A percentile compares a stretch with the other conserved stretches of the same genome.
These are phyloP conservation scores for Agriopis aurantiaria DNA, from an alignment of 2,888 invertebrate species.

Conservation along the genomic window DNA sequence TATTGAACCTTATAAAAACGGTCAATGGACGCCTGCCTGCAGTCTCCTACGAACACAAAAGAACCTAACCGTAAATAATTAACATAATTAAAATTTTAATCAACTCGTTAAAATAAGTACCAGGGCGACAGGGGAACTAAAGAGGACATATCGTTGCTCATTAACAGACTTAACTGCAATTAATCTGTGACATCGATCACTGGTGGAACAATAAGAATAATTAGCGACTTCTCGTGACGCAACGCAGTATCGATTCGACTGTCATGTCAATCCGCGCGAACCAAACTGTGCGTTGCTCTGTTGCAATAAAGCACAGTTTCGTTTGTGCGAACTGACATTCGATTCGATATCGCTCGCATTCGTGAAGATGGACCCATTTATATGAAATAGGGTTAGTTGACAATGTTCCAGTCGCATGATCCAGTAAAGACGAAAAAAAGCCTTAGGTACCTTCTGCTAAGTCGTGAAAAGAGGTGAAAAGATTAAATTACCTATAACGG, in stretches of 20 bases:
- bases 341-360: no score
- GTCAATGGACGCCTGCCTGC: background rate
- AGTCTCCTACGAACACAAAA: constrained; percentile 11
- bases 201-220: constrained; percentile 34
- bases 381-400: no score
- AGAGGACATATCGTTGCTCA: constrained; percentile 40
- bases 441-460: no score
- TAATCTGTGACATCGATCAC: constrained; percentile 44
- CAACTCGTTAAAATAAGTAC: constrained; percentile 44
- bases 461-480: background rate
- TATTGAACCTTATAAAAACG: background rate
- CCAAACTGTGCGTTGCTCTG: no score
- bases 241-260: no score
- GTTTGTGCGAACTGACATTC: no score
- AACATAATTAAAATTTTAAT: constrained; percentile 40
- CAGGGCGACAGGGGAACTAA: constrained; percentile 45
- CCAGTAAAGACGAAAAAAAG: no score
- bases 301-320: no score
- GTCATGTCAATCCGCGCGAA: no score
- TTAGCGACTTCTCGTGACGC: background rate
- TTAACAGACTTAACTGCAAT: constrained; percentile 41
- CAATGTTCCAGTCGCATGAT: no score
- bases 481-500: background rate
- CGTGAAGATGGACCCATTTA: no score
- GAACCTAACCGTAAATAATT: constrained; percentile 6